Evolutionary conservation across 2,797 vertebrate genomes (phyloP).

Genomic region (Pseudocheirus occidentalis): DNA sequence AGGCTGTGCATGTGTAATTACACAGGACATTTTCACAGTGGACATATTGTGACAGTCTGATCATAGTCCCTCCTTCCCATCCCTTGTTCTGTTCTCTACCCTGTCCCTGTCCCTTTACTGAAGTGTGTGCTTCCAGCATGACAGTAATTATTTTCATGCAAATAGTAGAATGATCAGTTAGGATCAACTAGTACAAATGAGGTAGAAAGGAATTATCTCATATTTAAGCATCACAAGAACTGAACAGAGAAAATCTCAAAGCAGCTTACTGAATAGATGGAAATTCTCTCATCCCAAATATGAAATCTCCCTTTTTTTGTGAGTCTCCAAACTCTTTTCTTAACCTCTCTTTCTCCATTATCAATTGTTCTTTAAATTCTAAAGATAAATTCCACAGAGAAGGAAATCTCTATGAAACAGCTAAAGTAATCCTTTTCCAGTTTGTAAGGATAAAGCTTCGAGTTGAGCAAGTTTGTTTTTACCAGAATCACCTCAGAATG

Average conservation of each 20-base stretch:
- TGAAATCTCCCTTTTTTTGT: conserved; percentile 23
- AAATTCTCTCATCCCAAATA: conserved; percentile 1
- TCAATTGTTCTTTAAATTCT: conserved; percentile 24
- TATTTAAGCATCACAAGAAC: conserved; percentile 24
- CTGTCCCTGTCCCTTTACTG: too few relatives aligned
- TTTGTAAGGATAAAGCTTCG: neutral
- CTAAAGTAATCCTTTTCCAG: neutral
- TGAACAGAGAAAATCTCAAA: neutral
- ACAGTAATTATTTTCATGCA: conserved; percentile 32
- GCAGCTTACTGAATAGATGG: neutral
- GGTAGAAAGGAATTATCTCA: neutral
- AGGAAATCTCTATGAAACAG: conserved; percentile 22
- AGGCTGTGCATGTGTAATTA: too few relatives aligned
- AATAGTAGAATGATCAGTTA: conserved; percentile 7
- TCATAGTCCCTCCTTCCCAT: too few relatives aligned
- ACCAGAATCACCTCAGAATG: neutral
- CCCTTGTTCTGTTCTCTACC: too few relatives aligned
- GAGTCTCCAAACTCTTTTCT: neutral
- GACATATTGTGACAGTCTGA: too few relatives aligned
- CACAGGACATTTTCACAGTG: too few relatives aligned
- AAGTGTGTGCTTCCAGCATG: too few relatives aligned
- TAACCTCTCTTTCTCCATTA: conserved; percentile 1
- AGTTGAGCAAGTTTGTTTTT: conserved; percentile 37
- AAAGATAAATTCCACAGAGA: neutral
- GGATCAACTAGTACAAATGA: conserved; percentile 10